These are phyloP conservation scores for Chromobotia macracanthus DNA, from an alignment of 2,797 vertebrate species.

Conservation along the genomic window DNA sequence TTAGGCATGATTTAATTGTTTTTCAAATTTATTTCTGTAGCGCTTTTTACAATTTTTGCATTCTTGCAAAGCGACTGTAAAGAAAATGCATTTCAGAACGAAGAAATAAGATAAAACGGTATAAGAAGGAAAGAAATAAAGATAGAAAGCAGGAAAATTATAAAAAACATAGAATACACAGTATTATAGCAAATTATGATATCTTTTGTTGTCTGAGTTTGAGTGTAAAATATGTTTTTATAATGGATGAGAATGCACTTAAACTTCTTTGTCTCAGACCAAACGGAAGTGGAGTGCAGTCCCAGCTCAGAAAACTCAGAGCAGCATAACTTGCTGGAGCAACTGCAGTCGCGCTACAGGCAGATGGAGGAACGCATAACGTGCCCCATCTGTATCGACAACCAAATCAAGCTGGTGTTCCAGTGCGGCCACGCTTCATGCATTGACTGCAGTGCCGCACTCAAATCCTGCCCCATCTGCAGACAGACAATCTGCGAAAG, in stretches of 20 bases:
- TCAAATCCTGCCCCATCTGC: slow-evolving; percentile 95
- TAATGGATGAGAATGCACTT: neutral
- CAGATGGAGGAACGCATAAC: slow-evolving; percentile 99
- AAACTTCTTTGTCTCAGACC: slow-evolving; percentile 81
- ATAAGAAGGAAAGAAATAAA: too few relatives aligned
- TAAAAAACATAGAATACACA: too few relatives aligned
- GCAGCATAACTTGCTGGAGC: slow-evolving; percentile 94
- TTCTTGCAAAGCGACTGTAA: too few relatives aligned
- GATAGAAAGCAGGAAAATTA: too few relatives aligned
- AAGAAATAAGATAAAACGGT: too few relatives aligned
- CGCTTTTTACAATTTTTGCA: too few relatives aligned
- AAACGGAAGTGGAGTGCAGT: slow-evolving; percentile 89
- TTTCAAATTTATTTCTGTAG: too few relatives aligned
- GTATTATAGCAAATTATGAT: too few relatives aligned
- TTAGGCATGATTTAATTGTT: too few relatives aligned
- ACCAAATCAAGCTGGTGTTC: slow-evolving; percentile 97
- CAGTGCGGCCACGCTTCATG: slow-evolving; percentile 98
- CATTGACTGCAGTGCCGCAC: slow-evolving; percentile 89
- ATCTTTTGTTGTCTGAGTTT: neutral
- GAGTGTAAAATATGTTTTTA: too few relatives aligned
- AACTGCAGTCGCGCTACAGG: slow-evolving; percentile 94
- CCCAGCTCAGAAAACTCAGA: slow-evolving; percentile 81
- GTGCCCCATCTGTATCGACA: slow-evolving; percentile 98
- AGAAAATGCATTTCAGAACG: too few relatives aligned
- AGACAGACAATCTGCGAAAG: slow-evolving; percentile 93